These are phyloP conservation scores for Lacerta bilineata DNA, from an alignment of 2,797 vertebrate species.

Conservation along the genomic window DNA sequence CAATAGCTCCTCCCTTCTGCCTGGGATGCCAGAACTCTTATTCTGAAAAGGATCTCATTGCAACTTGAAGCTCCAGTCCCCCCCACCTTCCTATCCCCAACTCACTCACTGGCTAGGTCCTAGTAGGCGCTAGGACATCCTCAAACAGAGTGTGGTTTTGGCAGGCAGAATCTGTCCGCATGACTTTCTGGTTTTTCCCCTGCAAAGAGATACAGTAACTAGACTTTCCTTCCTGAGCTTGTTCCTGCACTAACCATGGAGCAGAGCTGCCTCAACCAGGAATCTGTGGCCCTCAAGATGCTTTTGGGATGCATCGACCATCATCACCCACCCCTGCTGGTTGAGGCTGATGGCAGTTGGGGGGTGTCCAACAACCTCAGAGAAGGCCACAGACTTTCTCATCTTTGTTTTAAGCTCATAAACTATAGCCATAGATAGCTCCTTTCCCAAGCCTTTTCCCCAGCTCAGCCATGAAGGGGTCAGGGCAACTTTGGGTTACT, in stretches of 20 bases:
- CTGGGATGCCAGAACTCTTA: constrained; percentile 39
- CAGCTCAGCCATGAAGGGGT: not conserved
- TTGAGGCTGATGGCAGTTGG: no score
- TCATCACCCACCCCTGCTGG: no score
- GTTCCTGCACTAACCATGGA: not conserved
- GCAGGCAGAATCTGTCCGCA: not conserved
- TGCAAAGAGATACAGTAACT: not conserved
- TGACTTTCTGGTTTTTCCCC: not conserved
- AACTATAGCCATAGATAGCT: not conserved
- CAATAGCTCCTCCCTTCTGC: not conserved
- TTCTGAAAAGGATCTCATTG: constrained; percentile 59
- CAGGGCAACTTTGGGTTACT: not conserved
- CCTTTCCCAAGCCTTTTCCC: not conserved
- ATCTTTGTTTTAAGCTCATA: not conserved
- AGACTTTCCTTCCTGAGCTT: no score
- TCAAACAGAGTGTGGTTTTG: not conserved
- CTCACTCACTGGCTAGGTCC: not conserved
- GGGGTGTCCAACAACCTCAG: no score
- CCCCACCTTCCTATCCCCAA: not conserved
- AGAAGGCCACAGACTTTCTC: no score
- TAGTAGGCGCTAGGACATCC: not conserved
- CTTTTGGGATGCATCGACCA: no score
- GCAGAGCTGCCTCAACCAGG: no score
- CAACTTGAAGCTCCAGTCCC: not conserved
- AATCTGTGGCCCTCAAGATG: no score